Base-by-base conservation (phyloP, 2,797 vertebrate species). In the Tapera naevia region DNA sequence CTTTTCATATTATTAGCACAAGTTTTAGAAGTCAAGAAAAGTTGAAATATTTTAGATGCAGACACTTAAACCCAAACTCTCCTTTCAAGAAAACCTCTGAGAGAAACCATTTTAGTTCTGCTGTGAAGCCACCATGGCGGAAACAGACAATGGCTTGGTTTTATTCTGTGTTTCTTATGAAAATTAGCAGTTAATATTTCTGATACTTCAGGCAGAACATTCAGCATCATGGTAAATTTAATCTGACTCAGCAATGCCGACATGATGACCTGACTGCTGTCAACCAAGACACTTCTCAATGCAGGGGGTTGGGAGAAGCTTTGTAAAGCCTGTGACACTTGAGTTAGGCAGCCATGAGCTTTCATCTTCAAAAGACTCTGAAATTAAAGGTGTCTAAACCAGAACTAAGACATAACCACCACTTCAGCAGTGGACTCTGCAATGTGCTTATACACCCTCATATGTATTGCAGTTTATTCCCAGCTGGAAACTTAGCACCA, bases 191-290 rank as follows among this genome's bases (percentile, higher is more conserved):
- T 10, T 8, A 19, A 4, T 5, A 54, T n/a, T 50, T 30, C 43
- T 51, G 30, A 3, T 1, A 1, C 3, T 25, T 3, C 72, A 6
- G 54, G 54, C 41, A 64, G 62, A 64, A 54, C 1, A 5, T 2
- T 8, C n/a, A 45, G 71, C 2, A 0, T 3, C 1, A 0, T 5
- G 53, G 14, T 11, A 67, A 9, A 9, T 11, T 72, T 35, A 32
- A 5, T 24, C 8, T 4, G 37, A 1, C 33, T 5, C 46, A 17
- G 54, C 35, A 28, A 1, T 1, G 2, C n/a, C 11, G 2, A 18
- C 0, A 23, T 1, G 39, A 14, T 0, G 10, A 1, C 21, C 25
- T 12, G 66, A 13, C 3, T 3, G 2, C 8, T 10, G 10, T 2
- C 46, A 15, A 1, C 51, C 0, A 9, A 17, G 65, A 46, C 3